phyloP scores from a whole-genome alignment of 2,888 invertebrate species.

The Ptilodon capucinus region DNA sequence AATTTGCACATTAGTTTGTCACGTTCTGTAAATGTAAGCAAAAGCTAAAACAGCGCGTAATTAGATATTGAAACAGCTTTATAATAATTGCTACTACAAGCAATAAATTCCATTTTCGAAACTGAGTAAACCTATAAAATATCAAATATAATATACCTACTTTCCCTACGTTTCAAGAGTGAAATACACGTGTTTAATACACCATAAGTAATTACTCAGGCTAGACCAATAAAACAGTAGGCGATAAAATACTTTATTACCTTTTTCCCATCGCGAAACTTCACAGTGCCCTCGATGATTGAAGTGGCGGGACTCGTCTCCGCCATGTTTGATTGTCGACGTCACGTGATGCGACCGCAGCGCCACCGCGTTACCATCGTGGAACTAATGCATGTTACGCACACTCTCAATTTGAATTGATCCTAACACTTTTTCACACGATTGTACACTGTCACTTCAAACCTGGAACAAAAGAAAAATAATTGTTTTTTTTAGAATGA shows the following conservation, averaged over 20 bases:
- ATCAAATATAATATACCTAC: no score
- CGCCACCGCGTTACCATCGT: slow-evolving; percentile 63
- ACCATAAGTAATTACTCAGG: neutral
- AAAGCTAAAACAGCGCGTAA: no score
- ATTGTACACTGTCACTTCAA: slow-evolving; percentile 30
- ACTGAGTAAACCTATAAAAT: neutral
- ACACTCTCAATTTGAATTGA: slow-evolving; percentile 21
- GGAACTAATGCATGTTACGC: slow-evolving; percentile 61
- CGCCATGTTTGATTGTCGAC: slow-evolving; percentile 63
- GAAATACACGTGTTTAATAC: no score
- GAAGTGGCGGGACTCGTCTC: slow-evolving; percentile 84
- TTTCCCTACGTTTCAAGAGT: no score
- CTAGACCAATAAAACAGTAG: neutral
- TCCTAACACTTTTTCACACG: slow-evolving; percentile 15
- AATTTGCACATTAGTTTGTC: no score
- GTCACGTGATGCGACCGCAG: slow-evolving; percentile 72
- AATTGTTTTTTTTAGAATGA: no score
- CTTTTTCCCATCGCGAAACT: slow-evolving; percentile 96
- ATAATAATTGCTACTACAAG: neutral
- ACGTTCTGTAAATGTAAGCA: no score
- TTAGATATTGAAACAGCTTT: neutral
- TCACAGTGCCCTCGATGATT: slow-evolving; percentile 94
- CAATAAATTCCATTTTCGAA: neutral
- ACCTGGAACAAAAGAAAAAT: slow-evolving; percentile 27
- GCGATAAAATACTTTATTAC: slow-evolving; percentile 64